Base-by-base conservation (phyloP, 2,888 invertebrate species). In the Lycophotia porphyrea region DNA sequence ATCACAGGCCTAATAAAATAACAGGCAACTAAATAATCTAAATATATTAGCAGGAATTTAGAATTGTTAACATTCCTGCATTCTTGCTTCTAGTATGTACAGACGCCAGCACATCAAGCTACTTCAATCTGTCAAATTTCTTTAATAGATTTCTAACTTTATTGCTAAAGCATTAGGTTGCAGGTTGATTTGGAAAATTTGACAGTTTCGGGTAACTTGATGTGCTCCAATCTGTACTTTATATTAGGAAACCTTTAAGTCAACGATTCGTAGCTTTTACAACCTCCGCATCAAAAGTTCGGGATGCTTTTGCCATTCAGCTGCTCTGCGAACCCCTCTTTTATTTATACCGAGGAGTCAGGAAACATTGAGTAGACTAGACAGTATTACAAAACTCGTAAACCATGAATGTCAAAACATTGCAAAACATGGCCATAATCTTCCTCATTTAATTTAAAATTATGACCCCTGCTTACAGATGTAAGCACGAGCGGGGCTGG, bases 401-500 rank as follows among this genome's bases (percentile, higher is more conserved):
- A 61, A 60, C 52, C 31, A 55, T 21, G 58, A 47, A 63, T 69
- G 74, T 84, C 79, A 77, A 79, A 74, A 79, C 58, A 73, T 60
- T 52, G 67, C 34, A 64, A 78, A 80, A 71, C 74, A 80, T 84
- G 39, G 52, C 64, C 31, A 74, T 68, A 84, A 84, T 78, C 58
- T 67, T 76, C 49, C 68, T 73, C 74, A 76, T 87, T 87, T 75
- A 49, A 83, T 74, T 74, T 68, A 60, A 75, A 79, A 55, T 80
- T 52, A 70, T 24, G 67, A 75, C 81, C 71, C 27, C 66, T 74
- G 75, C 55, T 76, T 71, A 61, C 47, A 68, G 24, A 66, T 71
- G 49, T 72, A 81, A 69, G n/a, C 42, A 65, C 73, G 52, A 65
- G 67, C n/a, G 60, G 27, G 71, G 64, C 76, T 80, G 34, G 74